Evolutionary conservation across 2,113 vertebrate species (phyloP), one percentile per base, ranked within the genome.

Genomic region (Carassius auratus): DNA sequence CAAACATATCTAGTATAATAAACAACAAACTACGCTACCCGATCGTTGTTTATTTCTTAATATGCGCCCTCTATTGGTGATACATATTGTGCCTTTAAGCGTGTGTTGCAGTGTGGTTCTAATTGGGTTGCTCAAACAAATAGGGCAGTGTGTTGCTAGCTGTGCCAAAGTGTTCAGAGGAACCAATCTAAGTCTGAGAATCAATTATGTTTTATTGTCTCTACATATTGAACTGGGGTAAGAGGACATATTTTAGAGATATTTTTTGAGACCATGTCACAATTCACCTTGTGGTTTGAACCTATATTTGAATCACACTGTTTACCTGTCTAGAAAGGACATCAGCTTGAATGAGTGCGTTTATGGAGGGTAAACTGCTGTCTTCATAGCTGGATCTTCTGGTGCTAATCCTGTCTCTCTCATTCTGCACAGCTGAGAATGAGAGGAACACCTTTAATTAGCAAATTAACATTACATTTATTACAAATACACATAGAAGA

Each of bases 331-430:
- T 96, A 69, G 98, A 98, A 86, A 99, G 95, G 48, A 97, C 96
- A 83, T 99, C 98, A 13, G 98, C 98, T 84, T 99, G 97, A 89
- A 99, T 96, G 83, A 99, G 94, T 69, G 95, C 96, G 0, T 96
- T 99, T 92, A 99, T 99, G 89, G 98, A 99, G 0, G 98, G 98
- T 91, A 99, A 91, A 88, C 97, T 99, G 95, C 97, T 98, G 95
- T 99, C 98, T 90, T 99, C 98, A 0, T 99, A 99, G 91, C 97
- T 99, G 13, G 98, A 99, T 88, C 98, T 95, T 89, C 98, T 95
- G 14, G 98, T 99, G 92, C 98, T 99, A 94, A 99, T 99, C 91
- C 98, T 93, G 93, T 99, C 98, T 92, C 98, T 95, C 90, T 99
- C 98, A 0, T 99, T 99, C 84, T 99, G 98, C 85, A 99, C 98